phyloP scores from a whole-genome alignment of 2,888 invertebrate species.

The Catocala fraxini region DNA sequence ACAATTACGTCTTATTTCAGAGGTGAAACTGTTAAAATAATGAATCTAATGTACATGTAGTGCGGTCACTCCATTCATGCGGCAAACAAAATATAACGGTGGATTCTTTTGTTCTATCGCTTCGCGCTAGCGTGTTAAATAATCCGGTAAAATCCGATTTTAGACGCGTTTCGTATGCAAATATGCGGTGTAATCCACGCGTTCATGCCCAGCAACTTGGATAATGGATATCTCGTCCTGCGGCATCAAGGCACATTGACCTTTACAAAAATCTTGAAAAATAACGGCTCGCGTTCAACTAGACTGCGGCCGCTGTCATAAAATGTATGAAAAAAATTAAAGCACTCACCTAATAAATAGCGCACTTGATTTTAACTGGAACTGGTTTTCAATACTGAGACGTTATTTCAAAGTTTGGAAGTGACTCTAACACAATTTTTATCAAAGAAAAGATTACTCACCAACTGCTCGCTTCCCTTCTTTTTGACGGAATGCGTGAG shows the following conservation, averaged over 20 bases:
- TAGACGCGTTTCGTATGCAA: constrained; percentile 56
- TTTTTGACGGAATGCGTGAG: constrained; percentile 68
- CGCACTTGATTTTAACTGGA: constrained; percentile 30
- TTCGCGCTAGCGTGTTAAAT: constrained; percentile 31
- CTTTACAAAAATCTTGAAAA: constrained; percentile 80
- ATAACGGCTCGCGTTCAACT: constrained; percentile 74
- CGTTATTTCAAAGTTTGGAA: constrained; percentile 26
- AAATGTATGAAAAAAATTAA: constrained; percentile 29
- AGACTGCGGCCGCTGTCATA: constrained; percentile 48
- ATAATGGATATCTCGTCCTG: constrained; percentile 59
- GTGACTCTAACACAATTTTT: constrained; percentile 35
- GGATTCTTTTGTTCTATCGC: constrained; percentile 53
- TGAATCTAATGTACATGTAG: constrained; percentile 53
- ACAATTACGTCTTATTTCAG: constrained; percentile 61
- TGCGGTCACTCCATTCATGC: constrained; percentile 67
- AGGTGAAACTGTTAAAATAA: constrained; percentile 64
- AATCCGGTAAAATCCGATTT: constrained; percentile 55
- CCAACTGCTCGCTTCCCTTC: constrained; percentile 67
- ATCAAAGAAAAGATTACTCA: constrained; percentile 71
- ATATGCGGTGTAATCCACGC: constrained; percentile 57
- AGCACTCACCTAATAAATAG: constrained; percentile 44
- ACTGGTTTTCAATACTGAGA: constrained; percentile 21
- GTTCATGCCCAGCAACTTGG: constrained; percentile 59
- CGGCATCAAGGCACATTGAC: constrained; percentile 77
- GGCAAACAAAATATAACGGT: constrained; percentile 64